Evolutionary conservation across 2,888 invertebrate genomes (phyloP).

Genomic region (Lasioglossum villosulum): DNA sequence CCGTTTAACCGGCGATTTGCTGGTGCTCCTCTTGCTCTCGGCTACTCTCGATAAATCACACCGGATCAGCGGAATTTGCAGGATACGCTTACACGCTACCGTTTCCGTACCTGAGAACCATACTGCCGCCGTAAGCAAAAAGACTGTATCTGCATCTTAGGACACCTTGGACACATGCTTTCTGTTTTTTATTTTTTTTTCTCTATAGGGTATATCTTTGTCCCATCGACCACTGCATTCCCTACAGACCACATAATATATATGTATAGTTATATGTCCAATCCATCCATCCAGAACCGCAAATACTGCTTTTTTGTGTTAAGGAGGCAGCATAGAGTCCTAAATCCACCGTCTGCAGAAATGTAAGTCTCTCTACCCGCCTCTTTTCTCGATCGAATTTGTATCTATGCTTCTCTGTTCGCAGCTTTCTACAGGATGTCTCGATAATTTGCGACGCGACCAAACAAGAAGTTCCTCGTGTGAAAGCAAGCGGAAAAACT

Average conservation of each 20-base stretch:
- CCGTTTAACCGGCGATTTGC: conserved; percentile 89
- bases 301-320: conserved; percentile 75
- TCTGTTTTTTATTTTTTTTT: conserved; percentile 25
- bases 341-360: conserved; percentile 60
- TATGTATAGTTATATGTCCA: conserved; percentile 56
- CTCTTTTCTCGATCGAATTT: conserved; percentile 31
- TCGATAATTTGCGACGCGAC: not conserved
- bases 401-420: conserved; percentile 40
- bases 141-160: conserved; percentile 73
- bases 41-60: conserved; percentile 74
- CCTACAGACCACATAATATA: conserved; percentile 54
- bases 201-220: conserved; percentile 40
- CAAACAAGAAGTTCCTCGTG: not conserved
- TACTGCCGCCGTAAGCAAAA: conserved; percentile 75
- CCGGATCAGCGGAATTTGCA: conserved; percentile 71
- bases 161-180: conserved; percentile 70
- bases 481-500: not conserved
- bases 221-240: conserved; percentile 62
- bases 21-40: conserved; percentile 85
- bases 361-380: conserved; percentile 50
- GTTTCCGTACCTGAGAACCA: conserved; percentile 73
- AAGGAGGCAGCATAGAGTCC: conserved; percentile 73
- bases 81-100: conserved; percentile 70
- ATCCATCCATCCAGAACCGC: conserved; percentile 71
- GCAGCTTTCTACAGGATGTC: not conserved